Conservation (phyloP, 2,888 invertebrate genomes). For the Ferdinandea cuprea region DNA sequence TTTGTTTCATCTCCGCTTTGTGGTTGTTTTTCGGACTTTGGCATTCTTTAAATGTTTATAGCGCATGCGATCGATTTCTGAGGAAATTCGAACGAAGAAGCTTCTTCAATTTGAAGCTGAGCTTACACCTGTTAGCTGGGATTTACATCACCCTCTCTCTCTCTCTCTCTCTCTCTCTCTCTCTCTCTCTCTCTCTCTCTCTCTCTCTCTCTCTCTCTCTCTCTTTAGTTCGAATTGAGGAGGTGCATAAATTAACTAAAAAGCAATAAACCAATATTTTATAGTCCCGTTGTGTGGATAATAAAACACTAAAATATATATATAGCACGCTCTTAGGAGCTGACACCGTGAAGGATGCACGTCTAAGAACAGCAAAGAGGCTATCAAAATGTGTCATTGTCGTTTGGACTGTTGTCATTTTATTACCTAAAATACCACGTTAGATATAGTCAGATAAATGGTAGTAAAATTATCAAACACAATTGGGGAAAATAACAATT, state of each 20-base stretch:
- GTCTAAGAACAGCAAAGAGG: conserved; percentile 27
- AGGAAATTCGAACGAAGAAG: conserved; percentile 60
- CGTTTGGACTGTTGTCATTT: conserved; percentile 51
- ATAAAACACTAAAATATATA: conserved; percentile 70
- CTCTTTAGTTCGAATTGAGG: no score
- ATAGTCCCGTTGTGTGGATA: conserved; percentile 53
- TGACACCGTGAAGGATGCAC: conserved; percentile 34
- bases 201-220: no score
- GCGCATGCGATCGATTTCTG: conserved; percentile 74
- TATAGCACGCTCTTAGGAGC: conserved; percentile 37
- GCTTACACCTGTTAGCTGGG: conserved; percentile 49
- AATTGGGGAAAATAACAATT: conserved; percentile 53
- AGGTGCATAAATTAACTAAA: conserved; percentile 37
- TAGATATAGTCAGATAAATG: conserved; percentile 40
- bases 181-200: no score
- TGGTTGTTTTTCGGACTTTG: conserved; percentile 43
- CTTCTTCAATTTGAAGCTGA: conserved; percentile 32
- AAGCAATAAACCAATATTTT: conserved; percentile 62
- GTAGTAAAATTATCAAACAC: conserved; percentile 52
- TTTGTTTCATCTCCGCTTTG: conserved; percentile 52
- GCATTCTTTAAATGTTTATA: conserved; percentile 73
- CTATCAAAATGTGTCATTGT: conserved; percentile 52
- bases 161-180: no score
- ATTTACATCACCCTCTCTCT: conserved; percentile 37
- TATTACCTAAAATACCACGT: conserved; percentile 47